Evolutionary conservation across 2,888 invertebrate genomes (phyloP).

Genomic region (Campopleginae sp.): DNA sequence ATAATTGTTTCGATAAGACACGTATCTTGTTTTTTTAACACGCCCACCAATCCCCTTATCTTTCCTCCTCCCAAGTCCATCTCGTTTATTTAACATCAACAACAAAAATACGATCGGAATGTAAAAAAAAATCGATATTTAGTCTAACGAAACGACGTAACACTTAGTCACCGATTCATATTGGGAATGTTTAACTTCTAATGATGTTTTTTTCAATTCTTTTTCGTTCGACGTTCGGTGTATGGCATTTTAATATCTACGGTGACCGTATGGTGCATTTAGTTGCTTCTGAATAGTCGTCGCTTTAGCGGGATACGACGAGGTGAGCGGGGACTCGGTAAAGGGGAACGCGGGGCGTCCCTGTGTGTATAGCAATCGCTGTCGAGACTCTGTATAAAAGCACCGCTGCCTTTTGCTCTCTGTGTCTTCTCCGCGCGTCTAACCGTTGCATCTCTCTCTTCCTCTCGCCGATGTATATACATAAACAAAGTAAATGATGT

Average conservation of each 20-base stretch:
- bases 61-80: not conserved
- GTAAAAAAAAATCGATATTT: not conserved
- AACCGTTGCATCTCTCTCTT: slow-evolving; percentile 12
- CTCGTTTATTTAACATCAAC: not conserved
- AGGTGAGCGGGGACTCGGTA: slow-evolving; percentile 12
- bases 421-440: slow-evolving; percentile 45
- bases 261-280: slow-evolving; percentile 68
- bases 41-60: slow-evolving; percentile 43
- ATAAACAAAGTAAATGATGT: slow-evolving; percentile 24
- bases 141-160: not conserved
- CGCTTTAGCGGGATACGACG: slow-evolving; percentile 45
- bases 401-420: slow-evolving; percentile 64
- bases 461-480: slow-evolving; percentile 19
- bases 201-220: not conserved
- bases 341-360: not conserved
- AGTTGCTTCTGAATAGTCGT: slow-evolving; percentile 59
- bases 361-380: slow-evolving; percentile 43
- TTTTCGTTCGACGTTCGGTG: not conserved
- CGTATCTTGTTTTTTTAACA: slow-evolving; percentile 12
- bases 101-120: not conserved
- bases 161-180: not conserved
- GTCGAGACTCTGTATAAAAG: slow-evolving; percentile 60
- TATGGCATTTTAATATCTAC: slow-evolving; percentile 48
- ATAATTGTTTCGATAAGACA: slow-evolving; percentile 31
- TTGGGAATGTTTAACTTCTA: not conserved